phyloP scores from a whole-genome alignment of 2,113 vertebrate genomes.

The Heterocephalus glaber region DNA sequence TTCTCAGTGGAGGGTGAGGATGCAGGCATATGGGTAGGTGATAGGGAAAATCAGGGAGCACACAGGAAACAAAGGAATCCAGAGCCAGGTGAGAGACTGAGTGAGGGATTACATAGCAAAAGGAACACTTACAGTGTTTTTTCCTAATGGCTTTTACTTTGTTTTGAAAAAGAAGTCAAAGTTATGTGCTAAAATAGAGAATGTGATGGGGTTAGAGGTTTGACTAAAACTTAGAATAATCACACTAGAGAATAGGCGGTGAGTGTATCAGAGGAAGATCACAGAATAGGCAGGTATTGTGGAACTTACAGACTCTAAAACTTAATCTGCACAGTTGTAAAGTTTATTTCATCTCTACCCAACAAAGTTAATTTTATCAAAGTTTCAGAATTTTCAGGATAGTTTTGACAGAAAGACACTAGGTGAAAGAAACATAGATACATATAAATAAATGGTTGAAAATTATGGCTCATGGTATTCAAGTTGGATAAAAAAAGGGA shows the following conservation, averaged over 20 bases:
- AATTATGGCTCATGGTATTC: not conserved
- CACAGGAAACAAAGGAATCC: fast-evolving
- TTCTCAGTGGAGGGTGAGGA: not conserved
- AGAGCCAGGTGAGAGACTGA: not conserved
- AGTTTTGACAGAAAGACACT: not conserved
- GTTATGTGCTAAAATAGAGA: not conserved
- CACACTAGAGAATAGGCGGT: not conserved
- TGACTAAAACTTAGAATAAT: not conserved
- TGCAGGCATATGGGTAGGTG: too few relatives aligned
- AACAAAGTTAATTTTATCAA: not conserved
- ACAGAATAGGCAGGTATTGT: not conserved
- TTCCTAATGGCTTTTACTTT: not conserved
- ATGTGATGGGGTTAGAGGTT: not conserved
- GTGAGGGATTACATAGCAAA: not conserved
- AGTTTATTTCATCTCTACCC: not conserved
- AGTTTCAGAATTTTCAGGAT: not conserved
- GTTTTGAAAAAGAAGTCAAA: not conserved
- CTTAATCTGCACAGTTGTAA: not conserved
- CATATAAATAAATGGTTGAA: not conserved
- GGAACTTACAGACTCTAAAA: not conserved
- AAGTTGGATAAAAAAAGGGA: not conserved
- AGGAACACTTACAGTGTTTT: not conserved
- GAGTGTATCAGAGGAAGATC: not conserved
- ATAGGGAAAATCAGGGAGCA: not conserved
- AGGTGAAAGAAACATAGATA: not conserved